A percentile compares a stretch with the other conserved stretches of the same genome.
phyloP scores from a whole-genome alignment of 2,113 vertebrate species.

The Takifugu bimaculatus region DNA sequence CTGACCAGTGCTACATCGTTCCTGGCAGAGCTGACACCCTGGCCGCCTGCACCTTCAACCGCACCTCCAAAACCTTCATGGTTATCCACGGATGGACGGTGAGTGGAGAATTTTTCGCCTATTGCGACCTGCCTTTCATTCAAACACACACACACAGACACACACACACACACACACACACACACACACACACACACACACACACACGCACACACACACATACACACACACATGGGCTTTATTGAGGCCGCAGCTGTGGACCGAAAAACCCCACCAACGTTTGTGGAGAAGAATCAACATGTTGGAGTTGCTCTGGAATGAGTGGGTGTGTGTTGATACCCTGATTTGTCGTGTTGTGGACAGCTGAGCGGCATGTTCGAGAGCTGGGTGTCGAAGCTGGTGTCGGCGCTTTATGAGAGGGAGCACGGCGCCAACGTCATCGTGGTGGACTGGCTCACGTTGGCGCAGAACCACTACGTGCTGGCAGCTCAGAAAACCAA shows the following conservation, averaged over 20 bases:
- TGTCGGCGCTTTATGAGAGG: constrained; percentile 69
- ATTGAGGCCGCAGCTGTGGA: no score
- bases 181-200: no score
- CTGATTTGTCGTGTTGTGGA: not conserved
- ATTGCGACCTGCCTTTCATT: constrained; percentile 25
- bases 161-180: no score
- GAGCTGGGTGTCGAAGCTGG: constrained; percentile 76
- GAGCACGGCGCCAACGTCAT: constrained; percentile 74
- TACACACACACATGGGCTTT: no score
- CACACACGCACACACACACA: no score
- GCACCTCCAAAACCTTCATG: constrained; percentile 74
- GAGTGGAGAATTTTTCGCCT: constrained; percentile 30
- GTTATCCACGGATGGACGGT: constrained; percentile 81
- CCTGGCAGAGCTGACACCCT: constrained; percentile 64
- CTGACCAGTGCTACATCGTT: constrained; percentile 71
- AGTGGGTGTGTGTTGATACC: no score
- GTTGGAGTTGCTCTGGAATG: not conserved
- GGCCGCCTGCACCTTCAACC: constrained; percentile 69
- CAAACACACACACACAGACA: not conserved
- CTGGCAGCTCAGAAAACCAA: constrained; percentile 74
- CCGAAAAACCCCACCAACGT: not conserved
- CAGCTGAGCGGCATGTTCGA: constrained; percentile 79
- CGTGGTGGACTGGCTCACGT: constrained; percentile 78
- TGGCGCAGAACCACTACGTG: constrained; percentile 76
- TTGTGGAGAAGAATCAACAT: constrained; percentile 9